These are phyloP conservation scores for Gallinago stenura DNA, from an alignment of 2,797 vertebrate species.

Conservation along the genomic window DNA sequence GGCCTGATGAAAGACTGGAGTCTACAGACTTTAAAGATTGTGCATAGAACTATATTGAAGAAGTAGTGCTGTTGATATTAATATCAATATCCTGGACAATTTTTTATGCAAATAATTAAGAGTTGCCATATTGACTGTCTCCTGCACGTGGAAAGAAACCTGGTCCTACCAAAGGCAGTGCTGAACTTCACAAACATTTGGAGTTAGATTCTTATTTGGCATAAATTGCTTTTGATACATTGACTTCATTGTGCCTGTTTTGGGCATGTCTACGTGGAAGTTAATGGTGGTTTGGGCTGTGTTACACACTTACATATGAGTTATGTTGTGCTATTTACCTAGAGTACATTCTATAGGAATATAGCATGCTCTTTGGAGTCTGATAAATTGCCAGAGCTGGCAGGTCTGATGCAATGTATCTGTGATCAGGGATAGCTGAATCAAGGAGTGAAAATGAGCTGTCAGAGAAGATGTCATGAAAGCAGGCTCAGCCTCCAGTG, in stretches of 20 bases:
- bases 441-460: conserved; percentile 3
- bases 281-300: neutral
- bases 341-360: neutral
- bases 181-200: neutral
- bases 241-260: neutral
- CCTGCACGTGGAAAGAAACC: neutral
- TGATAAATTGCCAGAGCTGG: neutral
- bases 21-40: neutral
- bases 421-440: neutral
- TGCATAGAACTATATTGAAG: neutral
- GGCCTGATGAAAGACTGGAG: neutral
- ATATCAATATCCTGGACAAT: neutral
- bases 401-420: neutral
- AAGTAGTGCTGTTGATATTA: neutral
- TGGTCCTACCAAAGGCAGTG: neutral
- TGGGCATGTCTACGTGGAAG: neutral
- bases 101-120: neutral
- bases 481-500: neutral
- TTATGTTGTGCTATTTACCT: neutral
- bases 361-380: neutral
- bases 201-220: neutral
- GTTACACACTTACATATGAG: neutral
- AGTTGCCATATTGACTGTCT: neutral
- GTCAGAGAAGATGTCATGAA: neutral
- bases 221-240: neutral